Evolutionary conservation across 2,113 vertebrate genomes (phyloP), one percentile per base, ranked within the genome.

Genomic region (Apodemus sylvaticus): DNA sequence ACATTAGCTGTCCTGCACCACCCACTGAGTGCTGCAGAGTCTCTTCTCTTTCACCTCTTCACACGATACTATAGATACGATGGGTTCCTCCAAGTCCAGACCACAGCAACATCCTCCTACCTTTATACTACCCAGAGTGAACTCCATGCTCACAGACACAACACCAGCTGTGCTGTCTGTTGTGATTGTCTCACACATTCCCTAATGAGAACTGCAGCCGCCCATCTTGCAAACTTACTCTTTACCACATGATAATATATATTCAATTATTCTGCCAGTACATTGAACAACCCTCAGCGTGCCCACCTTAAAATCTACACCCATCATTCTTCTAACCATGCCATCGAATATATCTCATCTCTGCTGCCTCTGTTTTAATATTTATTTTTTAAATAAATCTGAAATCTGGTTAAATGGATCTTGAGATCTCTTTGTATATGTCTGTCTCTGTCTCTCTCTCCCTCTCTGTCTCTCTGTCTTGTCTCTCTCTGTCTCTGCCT

Each of bases 141-240:
- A 39, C 16, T 1, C 2, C 42, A 29, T 34, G 45, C 64, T 42
- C 0, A 19, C 13, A 6, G 5, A 10, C 7, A 53, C 42, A 8
- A 24, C 24, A 48, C 20, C 39, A 82, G 79, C 68, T 48, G 12
- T 7, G 8, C 1, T 34, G 71, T 19, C 68, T 64, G 19, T 29
- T 62, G 22, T 2, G 3, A 58, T 22, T 70, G n/a, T 53, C 82
- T 97, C 42, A 48, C 51, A 51, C 11, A 16, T 83, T 29, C 24
- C 36, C 29, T 42, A 58, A 55, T 55, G 22, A 22, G 42, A 34
- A 42, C 68, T 36, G 60, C 42, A 10, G 4, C 10, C 24, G 66
- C n/a, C 51, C 51, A 9, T 66, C 71, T 64, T 34, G 42, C 19
- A 42, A 70, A 22, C 19, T 78, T n/a, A 70, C 19, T 71, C 11